Evolutionary conservation across 2,888 invertebrate genomes (phyloP), one percentile per base, ranked within the genome.

Genomic region (Ligdia adustata): DNA sequence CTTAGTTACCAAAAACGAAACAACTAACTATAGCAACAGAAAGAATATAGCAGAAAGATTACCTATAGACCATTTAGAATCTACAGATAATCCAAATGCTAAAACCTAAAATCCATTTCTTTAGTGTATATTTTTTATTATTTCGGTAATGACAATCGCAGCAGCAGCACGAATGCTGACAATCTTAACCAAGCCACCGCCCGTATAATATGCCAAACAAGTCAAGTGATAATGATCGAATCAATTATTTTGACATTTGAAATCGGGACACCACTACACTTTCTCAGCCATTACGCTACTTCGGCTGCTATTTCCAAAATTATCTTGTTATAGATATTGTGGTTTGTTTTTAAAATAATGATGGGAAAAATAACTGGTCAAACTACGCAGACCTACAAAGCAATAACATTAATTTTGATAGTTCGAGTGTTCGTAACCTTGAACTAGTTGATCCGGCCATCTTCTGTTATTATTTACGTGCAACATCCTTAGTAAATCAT

Each of bases 201-300:
- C 58, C 58, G 58, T 56, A 59, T 59, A 7, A n/a, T n/a, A n/a
- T n/a, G 41, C 13, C 32, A 26, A 46, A 45, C 46, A 37, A 47
- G 29, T 40, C 20, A 56, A 59, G 52, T 49, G 47, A 54, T 48
- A 50, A 49, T 49, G 33, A 38, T 48, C 37, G 28, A 29, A 49
- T 40, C 47, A 49, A 54, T 38, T 49, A 43, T 48, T 47, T 53
- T 33, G 40, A 51, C 52, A 46, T 43, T 40, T 28, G 38, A 39
- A 54, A 52, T 51, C 27, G 20, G 39, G 29, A 27, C 50, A 44
- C 45, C 48, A 49, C 31, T 29, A 52, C 59, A 59, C 59, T 59
- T 55, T 58, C 52, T 28, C 46, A 28, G 9, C 28, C 20, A 49
- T 54, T 49, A 43, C 18, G 29, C 31, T 40, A 45, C 6, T 34